Evolutionary conservation across 2,113 vertebrate species (phyloP).

Genomic region (Anas platyrhynchos): DNA sequence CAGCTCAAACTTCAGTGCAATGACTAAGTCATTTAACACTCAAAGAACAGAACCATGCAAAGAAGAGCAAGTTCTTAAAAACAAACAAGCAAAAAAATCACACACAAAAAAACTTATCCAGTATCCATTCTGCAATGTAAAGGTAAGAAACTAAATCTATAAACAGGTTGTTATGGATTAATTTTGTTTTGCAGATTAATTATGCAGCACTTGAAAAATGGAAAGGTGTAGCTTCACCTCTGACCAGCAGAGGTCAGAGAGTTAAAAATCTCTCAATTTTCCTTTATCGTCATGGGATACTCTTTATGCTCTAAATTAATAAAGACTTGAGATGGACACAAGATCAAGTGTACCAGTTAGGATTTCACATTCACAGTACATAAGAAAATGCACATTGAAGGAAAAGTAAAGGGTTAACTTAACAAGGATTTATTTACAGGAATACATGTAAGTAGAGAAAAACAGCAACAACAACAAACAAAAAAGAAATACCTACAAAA

Average conservation of each 20-base stretch:
- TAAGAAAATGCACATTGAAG: constrained; percentile 88
- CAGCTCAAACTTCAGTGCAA: constrained; percentile 80
- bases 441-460: constrained; percentile 84
- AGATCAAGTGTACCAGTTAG: constrained; percentile 88
- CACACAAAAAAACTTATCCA: constrained; percentile 45
- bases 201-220: constrained; percentile 84
- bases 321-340: constrained; percentile 84
- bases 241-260: constrained; percentile 88
- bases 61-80: constrained; percentile 73
- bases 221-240: constrained; percentile 82
- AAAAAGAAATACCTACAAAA: constrained; percentile 60
- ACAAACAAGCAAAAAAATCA: constrained; percentile 17
- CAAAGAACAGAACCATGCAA: constrained; percentile 82
- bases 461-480: not conserved
- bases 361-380: constrained; percentile 92
- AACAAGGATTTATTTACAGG: constrained; percentile 89
- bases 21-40: constrained; percentile 74
- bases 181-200: constrained; percentile 80
- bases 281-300: constrained; percentile 93
- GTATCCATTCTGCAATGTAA: constrained; percentile 79
- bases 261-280: constrained; percentile 81
- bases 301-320: constrained; percentile 87
- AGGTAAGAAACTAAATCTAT: constrained; percentile 80
- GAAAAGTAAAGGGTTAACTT: constrained; percentile 87
- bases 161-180: constrained; percentile 87